Evolutionary conservation across 2,888 invertebrate genomes (phyloP).

Genomic region (Agrilus mali): DNA sequence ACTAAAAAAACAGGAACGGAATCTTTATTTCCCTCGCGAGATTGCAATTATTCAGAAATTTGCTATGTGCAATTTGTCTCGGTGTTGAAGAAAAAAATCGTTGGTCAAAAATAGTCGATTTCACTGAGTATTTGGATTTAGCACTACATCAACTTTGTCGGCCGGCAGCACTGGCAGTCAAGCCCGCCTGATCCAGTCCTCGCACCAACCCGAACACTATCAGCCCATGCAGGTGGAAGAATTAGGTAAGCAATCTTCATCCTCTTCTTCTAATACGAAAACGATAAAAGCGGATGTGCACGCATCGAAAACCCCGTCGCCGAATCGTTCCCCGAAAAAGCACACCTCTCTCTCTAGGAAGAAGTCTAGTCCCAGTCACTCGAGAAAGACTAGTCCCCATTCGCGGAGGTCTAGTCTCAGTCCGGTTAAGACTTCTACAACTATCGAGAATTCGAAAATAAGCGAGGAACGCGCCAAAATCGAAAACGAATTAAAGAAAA

Average conservation of each 20-base stretch:
- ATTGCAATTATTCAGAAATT: neutral
- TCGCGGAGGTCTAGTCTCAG: constrained; percentile 11
- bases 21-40: too few species aligned
- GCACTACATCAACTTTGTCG: constrained; percentile 87
- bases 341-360: constrained; percentile 16
- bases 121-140: constrained; percentile 26
- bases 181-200: constrained; percentile 85
- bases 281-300: constrained; percentile 35
- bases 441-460: constrained; percentile 5
- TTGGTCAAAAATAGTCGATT: too few species aligned
- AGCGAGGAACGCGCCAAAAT: constrained; percentile 6
- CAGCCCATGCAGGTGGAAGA: constrained; percentile 81
- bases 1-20: too few species aligned
- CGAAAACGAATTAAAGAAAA: constrained; percentile 17
- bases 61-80: neutral
- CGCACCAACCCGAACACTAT: constrained; percentile 85
- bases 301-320: constrained; percentile 22
- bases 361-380: constrained; percentile 22
- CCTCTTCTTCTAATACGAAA: constrained; percentile 38
- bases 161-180: constrained; percentile 90
- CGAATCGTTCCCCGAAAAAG: constrained; percentile 25
- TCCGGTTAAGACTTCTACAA: constrained; percentile 2
- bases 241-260: constrained; percentile 59
- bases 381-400: constrained; percentile 24
- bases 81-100: neutral